phyloP scores from a whole-genome alignment of 2,113 vertebrate genomes.

The Eurypyga helias region DNA sequence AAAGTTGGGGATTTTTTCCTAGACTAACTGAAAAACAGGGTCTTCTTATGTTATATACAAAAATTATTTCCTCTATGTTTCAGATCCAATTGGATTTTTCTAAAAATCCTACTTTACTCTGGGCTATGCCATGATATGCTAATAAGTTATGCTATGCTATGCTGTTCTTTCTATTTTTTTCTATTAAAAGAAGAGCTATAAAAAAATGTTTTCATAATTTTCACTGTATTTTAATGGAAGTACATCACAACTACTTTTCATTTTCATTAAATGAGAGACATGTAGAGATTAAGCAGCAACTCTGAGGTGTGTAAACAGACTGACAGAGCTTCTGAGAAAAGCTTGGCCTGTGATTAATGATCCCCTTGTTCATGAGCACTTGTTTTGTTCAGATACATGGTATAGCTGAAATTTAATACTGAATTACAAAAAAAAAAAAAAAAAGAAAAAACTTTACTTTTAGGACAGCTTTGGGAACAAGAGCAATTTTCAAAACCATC shows the following conservation, averaged over 20 bases:
- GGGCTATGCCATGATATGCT: background rate
- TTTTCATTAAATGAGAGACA: background rate
- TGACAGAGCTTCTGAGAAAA: background rate
- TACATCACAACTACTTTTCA: background rate
- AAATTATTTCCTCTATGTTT: background rate
- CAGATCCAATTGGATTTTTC: background rate
- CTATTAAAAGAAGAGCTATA: background rate
- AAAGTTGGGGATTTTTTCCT: background rate
- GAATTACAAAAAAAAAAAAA: background rate
- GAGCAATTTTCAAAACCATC: background rate
- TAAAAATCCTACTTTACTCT: background rate
- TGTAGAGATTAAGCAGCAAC: background rate
- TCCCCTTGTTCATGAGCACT: background rate
- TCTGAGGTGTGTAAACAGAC: background rate
- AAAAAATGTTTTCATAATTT: background rate
- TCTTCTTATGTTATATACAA: background rate
- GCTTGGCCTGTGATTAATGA: constrained; percentile 10
- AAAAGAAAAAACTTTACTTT: background rate
- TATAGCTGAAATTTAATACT: background rate
- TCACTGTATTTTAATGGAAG: background rate
- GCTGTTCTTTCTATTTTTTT: background rate
- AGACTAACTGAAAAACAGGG: accelerated
- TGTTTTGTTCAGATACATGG: background rate
- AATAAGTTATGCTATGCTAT: background rate
- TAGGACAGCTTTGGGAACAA: background rate